A percentile compares a stretch with the other conserved stretches of the same genome.
Evolutionary conservation across 2,888 invertebrate species (phyloP).

Genomic region (Parnassius orleans): DNA sequence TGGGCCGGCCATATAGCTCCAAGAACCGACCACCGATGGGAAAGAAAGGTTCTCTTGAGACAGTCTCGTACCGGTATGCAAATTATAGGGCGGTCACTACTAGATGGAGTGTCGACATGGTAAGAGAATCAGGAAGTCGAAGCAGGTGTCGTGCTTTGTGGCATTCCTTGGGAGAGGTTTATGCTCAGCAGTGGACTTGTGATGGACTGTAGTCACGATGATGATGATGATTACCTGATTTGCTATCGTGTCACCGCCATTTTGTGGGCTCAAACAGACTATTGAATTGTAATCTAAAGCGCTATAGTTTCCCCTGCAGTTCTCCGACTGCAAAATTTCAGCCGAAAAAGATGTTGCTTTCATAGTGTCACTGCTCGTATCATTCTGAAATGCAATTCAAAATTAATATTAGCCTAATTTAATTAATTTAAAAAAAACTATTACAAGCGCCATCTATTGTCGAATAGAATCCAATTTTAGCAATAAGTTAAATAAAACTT

Average conservation of each 20-base stretch:
- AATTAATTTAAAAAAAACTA: neutral
- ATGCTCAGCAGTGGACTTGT: too few relatives aligned
- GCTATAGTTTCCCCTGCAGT: constrained; percentile 27
- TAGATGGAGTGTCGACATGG: too few relatives aligned
- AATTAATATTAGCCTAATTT: too few relatives aligned
- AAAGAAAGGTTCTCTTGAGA: too few relatives aligned
- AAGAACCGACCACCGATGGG: too few relatives aligned
- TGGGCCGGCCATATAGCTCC: too few relatives aligned
- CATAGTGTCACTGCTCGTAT: constrained; percentile 29
- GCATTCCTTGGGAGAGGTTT: too few relatives aligned
- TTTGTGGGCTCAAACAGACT: constrained; percentile 29
- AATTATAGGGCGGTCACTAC: too few relatives aligned
- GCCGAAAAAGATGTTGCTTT: constrained; percentile 29
- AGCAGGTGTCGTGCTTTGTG: too few relatives aligned
- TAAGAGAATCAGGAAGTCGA: too few relatives aligned
- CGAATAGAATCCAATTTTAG: neutral
- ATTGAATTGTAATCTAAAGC: constrained; percentile 24
- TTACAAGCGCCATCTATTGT: constrained; percentile 8
- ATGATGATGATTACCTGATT: constrained; percentile 13
- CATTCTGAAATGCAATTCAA: constrained; percentile 25
- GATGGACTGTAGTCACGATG: too few relatives aligned
- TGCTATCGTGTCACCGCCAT: constrained; percentile 2
- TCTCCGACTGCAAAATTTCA: constrained; percentile 20
- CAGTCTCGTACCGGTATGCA: too few relatives aligned
- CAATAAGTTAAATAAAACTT: neutral